Conservation (phyloP, 2,113 vertebrate genomes). For the Falco punctatus region DNA sequence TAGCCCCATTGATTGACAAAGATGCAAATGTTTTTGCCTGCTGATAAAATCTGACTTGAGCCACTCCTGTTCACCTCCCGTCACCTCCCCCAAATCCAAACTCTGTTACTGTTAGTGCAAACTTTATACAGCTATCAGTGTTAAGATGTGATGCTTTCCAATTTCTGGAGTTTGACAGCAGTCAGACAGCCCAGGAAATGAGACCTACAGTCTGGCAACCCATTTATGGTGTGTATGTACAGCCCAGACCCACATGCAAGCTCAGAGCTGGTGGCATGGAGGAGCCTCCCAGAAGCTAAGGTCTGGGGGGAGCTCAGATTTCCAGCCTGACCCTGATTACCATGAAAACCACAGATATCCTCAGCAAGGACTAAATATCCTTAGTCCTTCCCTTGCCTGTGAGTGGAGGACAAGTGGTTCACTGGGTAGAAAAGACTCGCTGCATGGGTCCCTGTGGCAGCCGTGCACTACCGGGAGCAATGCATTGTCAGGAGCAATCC, state of each 20-base stretch:
- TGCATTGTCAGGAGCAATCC: not conserved
- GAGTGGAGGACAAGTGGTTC: not conserved
- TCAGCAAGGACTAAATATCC: not conserved
- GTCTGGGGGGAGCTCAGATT: not conserved
- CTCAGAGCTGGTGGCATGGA: not conserved
- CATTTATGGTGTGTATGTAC: not conserved
- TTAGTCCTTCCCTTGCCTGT: not conserved
- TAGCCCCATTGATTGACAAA: not conserved
- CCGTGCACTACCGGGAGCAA: accelerated
- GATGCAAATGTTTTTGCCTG: not conserved
- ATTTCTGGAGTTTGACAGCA: not conserved
- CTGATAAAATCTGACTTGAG: not conserved
- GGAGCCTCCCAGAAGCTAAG: not conserved
- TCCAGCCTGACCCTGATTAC: not conserved
- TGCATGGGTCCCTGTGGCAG: not conserved
- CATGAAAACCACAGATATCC: not conserved
- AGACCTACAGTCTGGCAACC: not conserved
- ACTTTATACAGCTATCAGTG: not conserved
- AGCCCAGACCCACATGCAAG: accelerated
- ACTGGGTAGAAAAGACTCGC: not conserved
- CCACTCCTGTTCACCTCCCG: not conserved
- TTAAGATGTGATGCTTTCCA: not conserved
- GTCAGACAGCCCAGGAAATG: not conserved
- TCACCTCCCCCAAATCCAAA: not conserved
- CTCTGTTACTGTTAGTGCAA: accelerated